phyloP scores from a whole-genome alignment of 2,888 invertebrate genomes.

The Melanophora roralis region DNA sequence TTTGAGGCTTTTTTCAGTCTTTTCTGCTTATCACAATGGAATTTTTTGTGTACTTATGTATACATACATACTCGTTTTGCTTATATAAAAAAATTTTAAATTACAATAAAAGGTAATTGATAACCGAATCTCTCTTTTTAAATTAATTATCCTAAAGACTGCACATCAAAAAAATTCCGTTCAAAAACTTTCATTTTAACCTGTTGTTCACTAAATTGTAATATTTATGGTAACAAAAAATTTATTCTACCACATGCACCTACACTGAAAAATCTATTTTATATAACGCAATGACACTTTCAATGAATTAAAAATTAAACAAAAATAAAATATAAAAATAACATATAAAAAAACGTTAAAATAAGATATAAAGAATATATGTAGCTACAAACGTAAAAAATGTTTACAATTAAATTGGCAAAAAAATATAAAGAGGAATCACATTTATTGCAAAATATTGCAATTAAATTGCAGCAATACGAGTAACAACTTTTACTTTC shows the following conservation, averaged over 20 bases:
- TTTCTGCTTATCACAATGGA: too few relatives aligned
- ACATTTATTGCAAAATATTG: background rate
- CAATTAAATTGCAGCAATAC: slow-evolving; percentile 24
- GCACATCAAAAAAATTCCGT: too few relatives aligned
- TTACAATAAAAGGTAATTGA: too few relatives aligned
- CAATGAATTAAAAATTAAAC: slow-evolving; percentile 5
- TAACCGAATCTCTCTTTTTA: too few relatives aligned
- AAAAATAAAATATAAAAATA: background rate
- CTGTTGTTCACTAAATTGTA: slow-evolving; percentile 12
- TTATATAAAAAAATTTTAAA: too few relatives aligned
- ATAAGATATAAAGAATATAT: background rate
- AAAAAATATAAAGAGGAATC: background rate
- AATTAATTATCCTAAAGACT: too few relatives aligned
- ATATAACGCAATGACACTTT: slow-evolving; percentile 18
- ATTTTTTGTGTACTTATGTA: too few relatives aligned
- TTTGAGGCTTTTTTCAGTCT: too few relatives aligned
- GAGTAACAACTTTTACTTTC: slow-evolving; percentile 57
- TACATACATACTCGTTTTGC: too few relatives aligned
- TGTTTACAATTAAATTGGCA: slow-evolving; percentile 4
- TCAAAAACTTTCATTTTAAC: slow-evolving; percentile 32
- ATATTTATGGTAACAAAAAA: too few relatives aligned
- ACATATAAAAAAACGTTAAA: background rate
- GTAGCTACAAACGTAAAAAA: background rate
- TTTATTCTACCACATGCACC: background rate
- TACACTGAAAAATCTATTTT: background rate